Percentiles rank a stretch among this genome's conserved stretches.
These are phyloP conservation scores for Loriculus beryllinus DNA, from an alignment of 2,797 vertebrate genomes.

Conservation along the genomic window DNA sequence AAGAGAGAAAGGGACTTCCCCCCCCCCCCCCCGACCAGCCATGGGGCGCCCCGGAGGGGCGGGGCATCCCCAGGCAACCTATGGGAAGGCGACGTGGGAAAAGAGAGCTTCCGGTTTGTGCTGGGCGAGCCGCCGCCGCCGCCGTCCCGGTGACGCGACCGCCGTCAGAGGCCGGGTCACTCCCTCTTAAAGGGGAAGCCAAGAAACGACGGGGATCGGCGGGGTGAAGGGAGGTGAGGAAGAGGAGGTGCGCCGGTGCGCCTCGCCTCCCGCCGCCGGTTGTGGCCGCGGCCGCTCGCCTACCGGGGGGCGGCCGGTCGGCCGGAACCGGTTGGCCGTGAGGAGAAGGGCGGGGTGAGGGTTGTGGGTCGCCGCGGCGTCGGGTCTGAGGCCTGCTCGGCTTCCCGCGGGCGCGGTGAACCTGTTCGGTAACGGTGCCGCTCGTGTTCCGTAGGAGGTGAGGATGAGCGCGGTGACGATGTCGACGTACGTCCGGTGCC, in stretches of 20 bases:
- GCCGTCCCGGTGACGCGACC: fast-evolving
- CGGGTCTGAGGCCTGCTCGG: fast-evolving
- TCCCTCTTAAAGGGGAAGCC: neutral
- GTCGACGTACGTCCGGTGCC: slow-evolving; percentile 82
- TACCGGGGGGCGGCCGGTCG: neutral
- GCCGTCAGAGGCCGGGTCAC: fast-evolving
- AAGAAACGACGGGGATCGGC: neutral
- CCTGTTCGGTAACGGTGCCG: neutral
- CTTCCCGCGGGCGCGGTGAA: fast-evolving
- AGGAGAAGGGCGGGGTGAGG: neutral
- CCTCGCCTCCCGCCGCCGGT: neutral
- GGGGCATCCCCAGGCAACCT: neutral
- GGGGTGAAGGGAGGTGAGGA: too few relatives aligned
- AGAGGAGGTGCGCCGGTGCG: fast-evolving
- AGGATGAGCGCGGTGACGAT: slow-evolving; percentile 79
- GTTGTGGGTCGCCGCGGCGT: fast-evolving
- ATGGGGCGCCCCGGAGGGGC: neutral
- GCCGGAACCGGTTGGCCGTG: neutral
- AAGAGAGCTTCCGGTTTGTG: neutral
- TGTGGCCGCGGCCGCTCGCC: neutral
- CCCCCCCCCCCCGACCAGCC: fast-evolving
- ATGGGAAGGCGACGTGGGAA: neutral
- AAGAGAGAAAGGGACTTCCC: fast-evolving
- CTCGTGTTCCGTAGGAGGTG: neutral
- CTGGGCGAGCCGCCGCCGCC: fast-evolving